Base-by-base conservation (phyloP, 2,888 invertebrate genomes). In the Agonopterix subpropinquella region DNA sequence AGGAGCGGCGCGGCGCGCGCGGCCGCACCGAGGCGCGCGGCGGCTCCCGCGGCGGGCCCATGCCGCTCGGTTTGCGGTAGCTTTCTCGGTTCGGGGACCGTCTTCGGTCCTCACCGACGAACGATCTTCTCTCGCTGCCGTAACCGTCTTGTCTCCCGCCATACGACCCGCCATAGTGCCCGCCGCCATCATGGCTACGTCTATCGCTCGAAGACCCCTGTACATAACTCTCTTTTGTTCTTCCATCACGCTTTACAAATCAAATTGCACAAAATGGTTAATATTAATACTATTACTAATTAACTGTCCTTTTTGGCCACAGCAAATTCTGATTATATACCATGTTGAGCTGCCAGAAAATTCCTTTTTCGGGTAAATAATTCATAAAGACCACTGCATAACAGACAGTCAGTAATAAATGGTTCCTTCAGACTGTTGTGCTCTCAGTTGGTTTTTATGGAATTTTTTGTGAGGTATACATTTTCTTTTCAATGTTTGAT, bases 131-230 rank as follows among this genome's bases (percentile, higher is more conserved):
- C 67, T 88, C 89, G 70, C 82, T 69, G 69, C 77, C 67, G 72
- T 89, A 89, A 75, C 82, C 81, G 53, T 91, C 91, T 81, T 90
- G 91, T 65, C 91, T 89, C 71, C 89, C 74, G 73, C 84, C 73
- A 72, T 88, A 86, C 58, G 87, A 88, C 65, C 86, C 85, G 70
- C 89, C 88, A 76, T 89, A 89, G 77, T 89, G 89, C 60, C 89
- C 84, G 70, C 88, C 86, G 70, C 86, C 88, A 65, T 89, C 90
- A 83, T 89, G 87, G 79, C 89, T 89, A 78, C 89, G 85, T 87
- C 89, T 89, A 79, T 86, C 88, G 68, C 85, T 83, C 75, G 87
- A 81, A 47, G 86, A 83, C 62, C 88, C 89, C 89, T 89, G 89
- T 82, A 88, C 83, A 89, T 68, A 87, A 86, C 70, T 84, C 83